A percentile compares a stretch with the other conserved stretches of the same genome.
These are phyloP conservation scores for Dermolepida albohirtum DNA, from an alignment of 2,888 invertebrate species.

Conservation along the genomic window DNA sequence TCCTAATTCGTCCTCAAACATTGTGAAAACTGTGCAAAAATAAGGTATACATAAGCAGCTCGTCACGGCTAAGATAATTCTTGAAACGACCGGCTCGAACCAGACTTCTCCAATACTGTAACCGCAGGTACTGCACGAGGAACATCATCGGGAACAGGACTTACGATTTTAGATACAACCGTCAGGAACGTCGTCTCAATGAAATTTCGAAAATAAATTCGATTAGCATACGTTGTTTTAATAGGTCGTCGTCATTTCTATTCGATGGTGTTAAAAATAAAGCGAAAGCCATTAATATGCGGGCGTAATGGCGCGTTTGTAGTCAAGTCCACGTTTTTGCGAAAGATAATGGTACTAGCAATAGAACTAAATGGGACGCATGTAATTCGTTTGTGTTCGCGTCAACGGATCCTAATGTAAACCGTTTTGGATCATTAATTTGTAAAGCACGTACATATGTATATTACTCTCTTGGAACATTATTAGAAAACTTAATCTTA, in stretches of 20 bases:
- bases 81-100: slow-evolving; percentile 5
- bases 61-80: slow-evolving; percentile 5
- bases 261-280: background rate
- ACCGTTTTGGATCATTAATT: too few species aligned
- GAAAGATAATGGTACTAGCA: background rate
- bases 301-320: background rate
- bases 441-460: too few species aligned
- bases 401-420: too few species aligned
- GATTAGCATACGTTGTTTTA: background rate
- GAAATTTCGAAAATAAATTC: background rate
- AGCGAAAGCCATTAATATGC: background rate
- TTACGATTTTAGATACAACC: too few species aligned
- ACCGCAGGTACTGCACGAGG: background rate
- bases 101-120: background rate
- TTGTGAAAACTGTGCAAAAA: slow-evolving; percentile 6
- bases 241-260: slow-evolving; percentile 8
- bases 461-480: too few species aligned
- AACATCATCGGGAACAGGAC: too few species aligned
- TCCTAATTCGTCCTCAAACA: slow-evolving; percentile 1
- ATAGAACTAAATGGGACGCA: background rate
- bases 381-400: too few species aligned
- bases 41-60: slow-evolving; percentile 7
- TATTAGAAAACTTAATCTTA: too few species aligned
- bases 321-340: background rate
- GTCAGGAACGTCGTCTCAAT: too few species aligned